These are phyloP conservation scores for Mustela lutreola DNA, from an alignment of 2,113 vertebrate species.

Conservation along the genomic window DNA sequence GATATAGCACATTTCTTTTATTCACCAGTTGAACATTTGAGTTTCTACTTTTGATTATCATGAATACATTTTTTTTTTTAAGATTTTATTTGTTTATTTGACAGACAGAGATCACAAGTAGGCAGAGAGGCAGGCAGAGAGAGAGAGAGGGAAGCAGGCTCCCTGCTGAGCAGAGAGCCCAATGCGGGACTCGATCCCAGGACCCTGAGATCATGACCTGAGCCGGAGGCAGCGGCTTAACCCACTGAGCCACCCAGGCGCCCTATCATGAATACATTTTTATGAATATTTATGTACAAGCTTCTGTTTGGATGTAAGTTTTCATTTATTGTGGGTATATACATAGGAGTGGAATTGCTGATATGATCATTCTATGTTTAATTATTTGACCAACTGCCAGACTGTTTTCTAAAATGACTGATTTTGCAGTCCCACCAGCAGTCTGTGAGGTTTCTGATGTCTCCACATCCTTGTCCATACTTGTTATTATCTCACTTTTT, in stretches of 20 bases:
- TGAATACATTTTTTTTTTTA: background rate
- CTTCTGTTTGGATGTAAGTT: background rate
- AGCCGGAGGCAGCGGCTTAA: too few species aligned
- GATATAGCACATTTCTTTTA: background rate
- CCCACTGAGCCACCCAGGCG: too few species aligned
- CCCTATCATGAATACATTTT: background rate
- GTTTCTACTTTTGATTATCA: background rate
- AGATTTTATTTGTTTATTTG: too few species aligned
- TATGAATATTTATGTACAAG: background rate
- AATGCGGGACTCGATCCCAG: too few species aligned
- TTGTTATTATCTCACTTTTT: conserved; percentile 13
- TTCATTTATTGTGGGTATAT: background rate
- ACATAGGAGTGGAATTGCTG: background rate
- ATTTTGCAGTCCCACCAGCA: background rate
- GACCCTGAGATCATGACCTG: too few species aligned
- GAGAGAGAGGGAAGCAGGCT: too few species aligned
- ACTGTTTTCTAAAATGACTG: background rate
- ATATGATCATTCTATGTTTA: background rate
- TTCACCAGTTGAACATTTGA: background rate
- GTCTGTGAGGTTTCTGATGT: background rate
- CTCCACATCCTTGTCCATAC: background rate
- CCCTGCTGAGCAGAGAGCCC: too few species aligned
- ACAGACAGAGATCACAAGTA: too few species aligned
- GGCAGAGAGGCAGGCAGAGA: too few species aligned
- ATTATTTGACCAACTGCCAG: background rate